Conservation (phyloP, 1,140 invertebrate genomes). For the Caenorhabditis briggsae region DNA sequence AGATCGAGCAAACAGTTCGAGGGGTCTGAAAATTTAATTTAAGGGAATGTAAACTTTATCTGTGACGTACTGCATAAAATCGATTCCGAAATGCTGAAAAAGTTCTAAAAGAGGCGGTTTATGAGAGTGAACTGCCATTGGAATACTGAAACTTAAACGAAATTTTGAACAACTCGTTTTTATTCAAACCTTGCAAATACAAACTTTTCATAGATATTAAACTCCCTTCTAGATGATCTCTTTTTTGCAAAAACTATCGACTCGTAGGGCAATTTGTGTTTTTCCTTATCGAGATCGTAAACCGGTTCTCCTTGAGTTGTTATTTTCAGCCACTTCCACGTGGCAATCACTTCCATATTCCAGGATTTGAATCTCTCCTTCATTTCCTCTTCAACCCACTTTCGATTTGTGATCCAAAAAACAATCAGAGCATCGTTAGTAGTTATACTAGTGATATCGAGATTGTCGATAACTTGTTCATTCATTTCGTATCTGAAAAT, state of each 20-base stretch:
- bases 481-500: constrained; percentile 67
- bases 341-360: constrained; percentile 83
- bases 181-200: constrained; percentile 45
- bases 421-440: constrained; percentile 63
- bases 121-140: constrained; percentile 90
- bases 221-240: constrained; percentile 67
- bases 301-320: constrained; percentile 83
- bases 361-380: constrained; percentile 84
- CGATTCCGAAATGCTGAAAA: constrained; percentile 82
- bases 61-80: constrained; percentile 79
- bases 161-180: not conserved
- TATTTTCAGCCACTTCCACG: constrained; percentile 91
- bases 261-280: constrained; percentile 90
- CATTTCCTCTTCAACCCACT: constrained; percentile 81
- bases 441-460: constrained; percentile 56
- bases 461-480: constrained; percentile 56
- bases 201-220: constrained; percentile 5
- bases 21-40: constrained; percentile 71
- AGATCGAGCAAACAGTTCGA: constrained; percentile 91
- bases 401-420: constrained; percentile 71
- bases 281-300: constrained; percentile 82
- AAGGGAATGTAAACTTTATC: not conserved
- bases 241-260: constrained; percentile 83
- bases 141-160: constrained; percentile 83
- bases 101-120: constrained; percentile 85